Base-by-base conservation (phyloP, 2,113 vertebrate genomes). In the Ptilorrhoa leucosticta region DNA sequence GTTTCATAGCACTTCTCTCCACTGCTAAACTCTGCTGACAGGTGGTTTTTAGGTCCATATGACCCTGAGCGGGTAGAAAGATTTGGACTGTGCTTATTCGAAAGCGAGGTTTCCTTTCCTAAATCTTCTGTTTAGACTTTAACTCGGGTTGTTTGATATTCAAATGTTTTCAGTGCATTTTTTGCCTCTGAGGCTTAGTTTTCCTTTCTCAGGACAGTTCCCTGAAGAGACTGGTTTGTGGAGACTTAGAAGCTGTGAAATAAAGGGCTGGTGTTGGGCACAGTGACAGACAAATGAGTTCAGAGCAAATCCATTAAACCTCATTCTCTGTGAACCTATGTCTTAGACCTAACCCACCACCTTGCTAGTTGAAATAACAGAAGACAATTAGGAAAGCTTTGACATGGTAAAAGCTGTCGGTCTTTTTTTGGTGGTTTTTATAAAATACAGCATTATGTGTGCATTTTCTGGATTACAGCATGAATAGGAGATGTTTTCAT, bases 281-380 rank as follows among this genome's bases (percentile, higher is more conserved):
- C 8, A n/a, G n/a, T n/a, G n/a, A n/a, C n/a, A 48, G 17, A 23
- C 37, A 26, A 9, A 68, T 0, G 4, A 50, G 17, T 50, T 90
- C 23, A n/a, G 42, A 91, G 33, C 7, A 76, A 89, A 64, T 21
- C 8, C 13, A 28, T 15, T 54, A 56, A 82, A 58, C 12, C 5
- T 42, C 0, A 1, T 60, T 56, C 40, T 72, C 15, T 0, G 5
- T 27, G 18, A 83, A 65, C 42, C 23, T 6, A 4, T 4, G 0
- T 60, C 20, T 91, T 56, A 63, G 27, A 39, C 35, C 11, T 58
- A 47, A 51, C 19, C 14, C 33, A 90, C 7, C 10, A 44, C 21
- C 27, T 71, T 58, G 14, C 26, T 26, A 42, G n/a, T 1, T 57
- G 28, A 61, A 61, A 27, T 78, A 75, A 37, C 2, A 54, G 45